These are phyloP conservation scores for Fregetta grallaria DNA, from an alignment of 2,113 vertebrate genomes.

Conservation along the genomic window DNA sequence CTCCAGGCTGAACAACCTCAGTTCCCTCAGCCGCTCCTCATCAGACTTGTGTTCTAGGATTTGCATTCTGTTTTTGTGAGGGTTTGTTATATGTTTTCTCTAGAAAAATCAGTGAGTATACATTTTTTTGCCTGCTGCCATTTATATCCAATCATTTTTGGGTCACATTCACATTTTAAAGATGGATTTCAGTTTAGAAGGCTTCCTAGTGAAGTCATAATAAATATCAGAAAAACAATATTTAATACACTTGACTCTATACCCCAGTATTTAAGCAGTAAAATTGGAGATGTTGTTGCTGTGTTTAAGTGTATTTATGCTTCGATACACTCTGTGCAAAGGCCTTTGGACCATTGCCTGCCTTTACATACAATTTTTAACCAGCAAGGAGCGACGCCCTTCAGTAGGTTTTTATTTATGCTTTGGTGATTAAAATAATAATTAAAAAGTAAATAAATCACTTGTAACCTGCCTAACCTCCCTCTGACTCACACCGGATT, in stretches of 20 bases:
- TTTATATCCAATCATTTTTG: neutral
- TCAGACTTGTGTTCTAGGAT: too few relatives aligned
- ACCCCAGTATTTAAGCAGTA: neutral
- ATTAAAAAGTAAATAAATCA: neutral
- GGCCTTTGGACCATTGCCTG: neutral
- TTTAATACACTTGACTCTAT: neutral
- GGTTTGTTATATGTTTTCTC: neutral
- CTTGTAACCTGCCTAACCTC: neutral
- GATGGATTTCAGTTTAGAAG: neutral
- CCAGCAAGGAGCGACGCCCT: neutral
- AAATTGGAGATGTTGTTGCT: neutral
- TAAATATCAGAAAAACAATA: neutral
- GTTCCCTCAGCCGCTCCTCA: too few relatives aligned
- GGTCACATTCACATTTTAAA: neutral
- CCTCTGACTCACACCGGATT: neutral
- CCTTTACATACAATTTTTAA: neutral
- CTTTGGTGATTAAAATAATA: neutral
- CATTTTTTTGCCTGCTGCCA: neutral
- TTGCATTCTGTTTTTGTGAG: neutral
- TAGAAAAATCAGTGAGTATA: neutral
- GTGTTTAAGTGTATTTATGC: neutral
- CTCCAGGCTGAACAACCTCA: too few relatives aligned
- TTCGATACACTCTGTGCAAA: accelerated
- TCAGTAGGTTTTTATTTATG: neutral
- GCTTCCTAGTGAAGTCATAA: neutral